Percentiles rank a stretch among this genome's conserved stretches.
These are phyloP conservation scores for Parus major DNA, from an alignment of 2,113 vertebrate genomes.

Conservation along the genomic window DNA sequence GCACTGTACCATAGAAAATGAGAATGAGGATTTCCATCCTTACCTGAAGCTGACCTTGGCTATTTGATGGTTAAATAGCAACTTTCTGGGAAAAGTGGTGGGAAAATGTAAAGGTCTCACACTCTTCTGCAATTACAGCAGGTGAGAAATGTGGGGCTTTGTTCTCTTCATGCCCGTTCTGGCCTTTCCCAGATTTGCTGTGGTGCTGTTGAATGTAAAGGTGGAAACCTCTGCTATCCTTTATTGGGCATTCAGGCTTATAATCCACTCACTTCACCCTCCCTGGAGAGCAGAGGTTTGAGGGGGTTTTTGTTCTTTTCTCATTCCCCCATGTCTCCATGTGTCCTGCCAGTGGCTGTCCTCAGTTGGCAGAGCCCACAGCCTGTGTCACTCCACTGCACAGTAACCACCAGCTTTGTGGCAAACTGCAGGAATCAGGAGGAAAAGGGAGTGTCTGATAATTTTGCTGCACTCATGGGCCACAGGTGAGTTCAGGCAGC, in stretches of 20 bases:
- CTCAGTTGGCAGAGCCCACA: neutral
- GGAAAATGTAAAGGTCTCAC: neutral
- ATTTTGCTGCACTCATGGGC: rapidly evolving
- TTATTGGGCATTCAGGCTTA: neutral
- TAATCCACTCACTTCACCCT: neutral
- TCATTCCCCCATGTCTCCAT: neutral
- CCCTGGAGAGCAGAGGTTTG: neutral
- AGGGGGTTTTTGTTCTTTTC: neutral
- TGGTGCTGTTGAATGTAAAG: neutral
- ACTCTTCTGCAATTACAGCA: neutral
- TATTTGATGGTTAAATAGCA: neutral
- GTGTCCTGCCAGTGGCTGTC: neutral
- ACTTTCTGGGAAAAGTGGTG: neutral
- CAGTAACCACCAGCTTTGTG: neutral
- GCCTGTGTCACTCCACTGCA: rapidly evolving
- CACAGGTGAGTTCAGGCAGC: neutral
- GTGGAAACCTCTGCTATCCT: neutral
- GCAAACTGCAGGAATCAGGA: neutral
- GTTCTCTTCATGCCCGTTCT: neutral
- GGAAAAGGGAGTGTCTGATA: neutral
- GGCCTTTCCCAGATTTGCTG: neutral
- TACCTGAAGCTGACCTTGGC: neutral
- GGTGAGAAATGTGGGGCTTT: neutral
- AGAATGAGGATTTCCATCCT: neutral
- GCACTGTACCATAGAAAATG: neutral